Evolutionary conservation across 2,113 vertebrate species (phyloP).

Genomic region (Corythoichthys intestinalis): DNA sequence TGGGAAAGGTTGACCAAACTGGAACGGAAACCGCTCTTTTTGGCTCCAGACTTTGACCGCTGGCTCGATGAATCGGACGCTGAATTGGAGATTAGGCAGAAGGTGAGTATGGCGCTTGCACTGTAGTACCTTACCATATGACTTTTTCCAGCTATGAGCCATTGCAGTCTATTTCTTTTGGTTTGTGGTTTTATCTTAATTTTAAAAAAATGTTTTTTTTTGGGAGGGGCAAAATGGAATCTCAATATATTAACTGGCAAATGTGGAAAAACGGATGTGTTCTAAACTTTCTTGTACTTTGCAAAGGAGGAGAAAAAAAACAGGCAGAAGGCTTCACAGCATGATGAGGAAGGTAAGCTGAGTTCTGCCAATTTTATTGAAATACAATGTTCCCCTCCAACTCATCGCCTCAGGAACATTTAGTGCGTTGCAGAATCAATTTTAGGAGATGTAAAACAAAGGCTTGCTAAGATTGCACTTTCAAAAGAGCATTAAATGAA

Average conservation of each 20-base stretch:
- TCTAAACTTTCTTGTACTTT: slow-evolving; percentile 30
- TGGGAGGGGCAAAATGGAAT: not conserved
- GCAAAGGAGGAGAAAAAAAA: slow-evolving; percentile 86
- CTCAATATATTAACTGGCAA: no score
- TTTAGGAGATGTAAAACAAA: no score
- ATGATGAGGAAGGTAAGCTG: slow-evolving; percentile 86
- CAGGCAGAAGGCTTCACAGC: slow-evolving; percentile 77
- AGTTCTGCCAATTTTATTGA: slow-evolving; percentile 45
- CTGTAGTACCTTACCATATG: no score
- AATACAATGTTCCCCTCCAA: not conserved
- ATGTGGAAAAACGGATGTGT: not conserved
- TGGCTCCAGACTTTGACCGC: slow-evolving; percentile 91
- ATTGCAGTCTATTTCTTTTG: no score
- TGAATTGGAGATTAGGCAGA: slow-evolving; percentile 89
- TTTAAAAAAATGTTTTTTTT: no score
- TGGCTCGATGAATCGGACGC: slow-evolving; percentile 96
- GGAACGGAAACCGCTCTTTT: slow-evolving; percentile 85
- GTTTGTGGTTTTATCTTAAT: not conserved
- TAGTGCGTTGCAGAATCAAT: no score
- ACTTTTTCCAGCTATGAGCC: not conserved
- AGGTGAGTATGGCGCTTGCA: slow-evolving; percentile 64
- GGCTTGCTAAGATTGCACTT: no score
- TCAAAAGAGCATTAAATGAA: no score
- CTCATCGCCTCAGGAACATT: no score
- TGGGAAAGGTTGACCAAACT: slow-evolving; percentile 86